Evolutionary conservation across 2,113 vertebrate genomes (phyloP).

Genomic region (Pelodiscus sinensis): DNA sequence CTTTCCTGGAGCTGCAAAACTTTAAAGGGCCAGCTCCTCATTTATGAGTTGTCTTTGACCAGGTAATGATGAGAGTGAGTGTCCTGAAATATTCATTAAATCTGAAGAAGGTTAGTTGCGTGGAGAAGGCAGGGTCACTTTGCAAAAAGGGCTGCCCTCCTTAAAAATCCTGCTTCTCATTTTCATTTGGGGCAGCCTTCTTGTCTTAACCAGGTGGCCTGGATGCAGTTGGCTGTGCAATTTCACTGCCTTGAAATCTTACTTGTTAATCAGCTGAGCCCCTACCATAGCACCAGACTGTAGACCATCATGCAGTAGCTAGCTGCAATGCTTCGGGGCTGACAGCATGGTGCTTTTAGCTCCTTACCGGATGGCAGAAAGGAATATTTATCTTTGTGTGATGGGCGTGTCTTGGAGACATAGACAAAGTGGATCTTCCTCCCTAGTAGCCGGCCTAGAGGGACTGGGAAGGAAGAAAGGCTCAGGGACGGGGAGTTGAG

Average conservation of each 20-base stretch:
- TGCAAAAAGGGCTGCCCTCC: fast-evolving
- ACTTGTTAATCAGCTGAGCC: neutral
- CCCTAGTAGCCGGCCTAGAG: neutral
- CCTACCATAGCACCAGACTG: neutral
- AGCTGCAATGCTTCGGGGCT: neutral
- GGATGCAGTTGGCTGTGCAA: neutral
- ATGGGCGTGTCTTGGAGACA: neutral
- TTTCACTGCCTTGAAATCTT: neutral
- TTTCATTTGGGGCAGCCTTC: neutral
- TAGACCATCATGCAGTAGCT: neutral
- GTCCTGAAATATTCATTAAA: fast-evolving
- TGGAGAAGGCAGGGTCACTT: fast-evolving
- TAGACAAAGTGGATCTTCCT: too few relatives aligned
- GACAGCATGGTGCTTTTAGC: neutral
- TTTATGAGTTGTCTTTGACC: neutral
- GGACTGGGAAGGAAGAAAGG: neutral
- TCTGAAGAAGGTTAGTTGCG: fast-evolving
- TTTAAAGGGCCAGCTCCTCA: conserved; percentile 20
- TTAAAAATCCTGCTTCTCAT: neutral
- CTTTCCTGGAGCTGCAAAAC: neutral
- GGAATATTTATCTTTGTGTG: neutral
- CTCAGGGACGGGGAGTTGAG: neutral
- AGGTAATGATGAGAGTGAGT: neutral
- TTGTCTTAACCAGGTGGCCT: neutral
- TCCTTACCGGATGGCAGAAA: neutral